Evolutionary conservation across 2,888 invertebrate species (phyloP), one percentile per base, ranked within the genome.

Genomic region (Empis livida): DNA sequence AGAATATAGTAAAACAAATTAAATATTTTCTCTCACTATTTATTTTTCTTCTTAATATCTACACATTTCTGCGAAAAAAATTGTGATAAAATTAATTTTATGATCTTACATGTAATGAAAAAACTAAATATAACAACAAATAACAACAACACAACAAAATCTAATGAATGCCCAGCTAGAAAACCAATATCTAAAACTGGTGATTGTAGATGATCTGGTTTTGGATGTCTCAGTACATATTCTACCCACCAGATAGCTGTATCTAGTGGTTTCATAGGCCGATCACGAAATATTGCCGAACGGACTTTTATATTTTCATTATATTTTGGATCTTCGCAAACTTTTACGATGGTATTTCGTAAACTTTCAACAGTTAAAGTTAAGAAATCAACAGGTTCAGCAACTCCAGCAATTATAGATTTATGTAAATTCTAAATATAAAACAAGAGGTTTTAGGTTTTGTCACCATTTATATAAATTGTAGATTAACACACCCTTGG

Each of bases 171-270:
- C 37, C 70, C 68, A 53, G 68, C 61, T 51, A 70, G 70, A 32
- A 67, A 60, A 2, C 71, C 70, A 61, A 74, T 62, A 35, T 67
- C 65, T 9, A 67, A 52, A 62, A 44, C 69, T n/a, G 69, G 67
- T 10, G 75, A 63, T 43, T 47, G 48, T 8, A 74, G 63, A 60
- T 77, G 73, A 5, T 62, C 65, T 0, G 76, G 75, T 1, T 76
- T 75, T 9, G 65, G 63, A 15, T 76, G 73, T 9, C 70, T 63
- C 1, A 74, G 71, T 0, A 77, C 72, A 55, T 78, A 74, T 56
- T 80, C 78, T n/a, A 75, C 68, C 79, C 79, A 80, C 62, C 75
- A 74, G 2, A 76, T 65, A 6, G 80, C 70, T 14, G 74, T 74
- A 15, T 73, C 72, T n/a, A 76, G 65, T 0, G 79, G 75, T 1